phyloP scores from a whole-genome alignment of 2,113 vertebrate genomes.

The Callipepla californica region DNA sequence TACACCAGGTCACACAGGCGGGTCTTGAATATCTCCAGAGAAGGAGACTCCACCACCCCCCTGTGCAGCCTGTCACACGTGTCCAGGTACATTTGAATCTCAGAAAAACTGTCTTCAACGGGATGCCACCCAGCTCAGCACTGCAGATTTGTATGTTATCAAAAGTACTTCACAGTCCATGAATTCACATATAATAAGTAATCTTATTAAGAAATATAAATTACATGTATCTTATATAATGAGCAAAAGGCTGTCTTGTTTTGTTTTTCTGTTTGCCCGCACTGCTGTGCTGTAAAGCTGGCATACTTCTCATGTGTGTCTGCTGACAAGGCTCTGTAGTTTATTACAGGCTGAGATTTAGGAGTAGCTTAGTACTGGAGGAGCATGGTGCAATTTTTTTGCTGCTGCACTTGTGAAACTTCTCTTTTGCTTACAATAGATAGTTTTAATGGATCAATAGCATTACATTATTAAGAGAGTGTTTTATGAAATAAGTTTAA shows the following conservation, averaged over 20 bases:
- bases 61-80: too few species aligned
- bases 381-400: not conserved
- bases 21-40: too few species aligned
- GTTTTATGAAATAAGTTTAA: not conserved
- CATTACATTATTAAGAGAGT: not conserved
- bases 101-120: not conserved
- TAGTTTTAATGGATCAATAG: not conserved
- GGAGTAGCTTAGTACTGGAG: not conserved
- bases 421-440: not conserved
- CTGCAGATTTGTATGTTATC: not conserved
- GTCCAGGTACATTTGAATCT: not conserved
- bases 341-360: not conserved
- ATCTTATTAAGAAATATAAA: not conserved
- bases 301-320: not conserved
- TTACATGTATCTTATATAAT: not conserved
- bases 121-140: not conserved
- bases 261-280: not conserved
- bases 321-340: not conserved
- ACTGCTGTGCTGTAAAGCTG: not conserved
- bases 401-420: not conserved
- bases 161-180: not conserved
- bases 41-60: too few species aligned
- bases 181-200: not conserved
- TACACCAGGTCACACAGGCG: too few species aligned
- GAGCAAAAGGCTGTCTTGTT: not conserved